These are phyloP conservation scores for Xiphias gladius DNA, from an alignment of 2,113 vertebrate genomes.

Conservation along the genomic window DNA sequence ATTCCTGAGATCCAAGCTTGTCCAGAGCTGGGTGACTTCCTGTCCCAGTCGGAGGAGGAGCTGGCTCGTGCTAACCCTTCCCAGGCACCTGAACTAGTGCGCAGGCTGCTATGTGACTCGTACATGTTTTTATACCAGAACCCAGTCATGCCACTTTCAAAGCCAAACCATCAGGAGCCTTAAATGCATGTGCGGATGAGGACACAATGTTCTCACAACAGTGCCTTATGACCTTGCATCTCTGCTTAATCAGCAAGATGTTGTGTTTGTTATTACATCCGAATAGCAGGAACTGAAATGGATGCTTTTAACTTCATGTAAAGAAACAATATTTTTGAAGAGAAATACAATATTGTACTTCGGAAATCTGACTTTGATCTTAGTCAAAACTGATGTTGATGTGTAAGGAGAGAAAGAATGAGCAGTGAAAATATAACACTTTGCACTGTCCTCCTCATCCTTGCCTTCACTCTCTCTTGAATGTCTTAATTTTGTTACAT, in stretches of 20 bases:
- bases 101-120: constrained; percentile 85
- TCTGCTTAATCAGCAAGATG: constrained; percentile 26
- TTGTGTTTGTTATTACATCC: constrained; percentile 42
- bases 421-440: background rate
- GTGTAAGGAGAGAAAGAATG: background rate
- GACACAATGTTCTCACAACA: constrained; percentile 66
- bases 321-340: background rate
- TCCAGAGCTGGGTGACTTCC: constrained; percentile 85
- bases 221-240: constrained; percentile 55
- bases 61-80: constrained; percentile 62
- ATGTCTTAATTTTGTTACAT: constrained; percentile 22
- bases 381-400: constrained; percentile 8
- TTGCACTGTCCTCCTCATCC: background rate
- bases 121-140: constrained; percentile 87
- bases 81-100: constrained; percentile 76
- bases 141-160: constrained; percentile 45
- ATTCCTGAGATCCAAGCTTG: constrained; percentile 84
- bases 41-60: constrained; percentile 80
- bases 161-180: constrained; percentile 34
- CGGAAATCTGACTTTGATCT: constrained; percentile 9
- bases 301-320: constrained; percentile 20
- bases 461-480: constrained; percentile 5
- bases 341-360: background rate
- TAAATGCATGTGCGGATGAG: constrained; percentile 26
- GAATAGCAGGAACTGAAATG: constrained; percentile 42